These are phyloP conservation scores for Galbula dea DNA, from an alignment of 2,113 vertebrate genomes.

Conservation along the genomic window DNA sequence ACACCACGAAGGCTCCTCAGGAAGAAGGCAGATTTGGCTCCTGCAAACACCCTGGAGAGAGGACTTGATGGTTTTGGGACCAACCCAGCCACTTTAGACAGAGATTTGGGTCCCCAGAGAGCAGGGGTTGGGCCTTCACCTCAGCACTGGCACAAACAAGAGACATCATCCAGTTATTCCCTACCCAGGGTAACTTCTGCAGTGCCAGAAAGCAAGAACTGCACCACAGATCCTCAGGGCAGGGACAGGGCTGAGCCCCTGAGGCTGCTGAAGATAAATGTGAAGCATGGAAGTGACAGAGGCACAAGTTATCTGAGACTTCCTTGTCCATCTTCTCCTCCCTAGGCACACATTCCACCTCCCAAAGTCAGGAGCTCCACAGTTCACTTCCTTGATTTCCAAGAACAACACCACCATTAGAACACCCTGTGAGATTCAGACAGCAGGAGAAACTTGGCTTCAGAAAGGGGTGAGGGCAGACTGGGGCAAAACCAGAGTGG, in stretches of 20 bases:
- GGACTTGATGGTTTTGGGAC: not conserved
- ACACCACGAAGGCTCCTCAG: not conserved
- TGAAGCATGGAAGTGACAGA: not conserved
- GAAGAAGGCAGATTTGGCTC: not conserved
- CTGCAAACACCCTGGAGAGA: not conserved
- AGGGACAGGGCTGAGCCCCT: not conserved
- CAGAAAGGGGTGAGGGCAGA: not conserved
- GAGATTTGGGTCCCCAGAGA: not conserved
- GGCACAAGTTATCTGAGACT: not conserved
- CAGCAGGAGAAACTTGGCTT: conserved; percentile 3
- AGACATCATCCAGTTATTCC: not conserved
- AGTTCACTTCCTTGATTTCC: not conserved
- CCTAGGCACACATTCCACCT: not conserved
- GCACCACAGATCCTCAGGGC: not conserved
- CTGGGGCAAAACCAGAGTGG: not conserved
- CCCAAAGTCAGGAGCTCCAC: not conserved
- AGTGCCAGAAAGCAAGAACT: not conserved
- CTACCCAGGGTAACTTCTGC: not conserved
- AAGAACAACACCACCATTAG: not conserved
- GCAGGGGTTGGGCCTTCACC: not conserved
- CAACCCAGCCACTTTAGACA: not conserved
- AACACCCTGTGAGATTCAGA: not conserved
- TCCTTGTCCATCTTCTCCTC: conserved; percentile 28
- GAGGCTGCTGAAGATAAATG: not conserved
- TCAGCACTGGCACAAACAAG: not conserved